Evolutionary conservation across 2,888 invertebrate genomes (phyloP).

Genomic region (Stegophylla sp.): DNA sequence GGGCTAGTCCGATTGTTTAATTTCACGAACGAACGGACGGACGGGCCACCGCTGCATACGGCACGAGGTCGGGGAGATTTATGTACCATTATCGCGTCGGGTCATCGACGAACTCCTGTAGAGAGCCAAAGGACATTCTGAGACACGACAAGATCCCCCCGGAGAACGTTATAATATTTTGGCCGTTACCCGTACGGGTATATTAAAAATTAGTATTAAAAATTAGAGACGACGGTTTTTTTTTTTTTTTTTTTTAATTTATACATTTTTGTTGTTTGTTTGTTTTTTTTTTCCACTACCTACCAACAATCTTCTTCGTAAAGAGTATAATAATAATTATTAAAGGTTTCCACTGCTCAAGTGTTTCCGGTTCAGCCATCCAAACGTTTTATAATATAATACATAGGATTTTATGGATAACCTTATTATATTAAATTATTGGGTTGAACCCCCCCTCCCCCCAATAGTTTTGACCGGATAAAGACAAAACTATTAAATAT

Average conservation of each 20-base stretch:
- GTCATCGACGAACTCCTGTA: conserved; percentile 53
- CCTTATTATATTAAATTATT: too few relatives aligned
- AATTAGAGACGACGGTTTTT: conserved; percentile 26
- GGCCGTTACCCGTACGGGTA: not conserved
- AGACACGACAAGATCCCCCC: not conserved
- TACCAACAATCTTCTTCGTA: not conserved
- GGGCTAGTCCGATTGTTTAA: conserved; percentile 44
- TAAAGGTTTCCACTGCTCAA: conserved; percentile 15
- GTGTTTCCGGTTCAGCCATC: not conserved
- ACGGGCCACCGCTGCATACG: conserved; percentile 16
- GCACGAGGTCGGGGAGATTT: conserved; percentile 40
- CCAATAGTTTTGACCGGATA: too few relatives aligned
- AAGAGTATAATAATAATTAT: too few relatives aligned
- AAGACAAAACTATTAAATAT: not conserved
- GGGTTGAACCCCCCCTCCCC: too few relatives aligned
- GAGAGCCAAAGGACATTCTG: conserved; percentile 30
- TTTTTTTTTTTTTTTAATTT: conserved; percentile 30
- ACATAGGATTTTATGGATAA: too few relatives aligned
- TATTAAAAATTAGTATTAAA: too few relatives aligned
- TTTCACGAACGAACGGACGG: conserved; percentile 27
- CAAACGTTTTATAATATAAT: not conserved
- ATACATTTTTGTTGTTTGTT: conserved; percentile 11
- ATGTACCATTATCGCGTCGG: conserved; percentile 48
- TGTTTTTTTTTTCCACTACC: not conserved
- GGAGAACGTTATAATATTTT: conserved; percentile 17